phyloP scores from a whole-genome alignment of 2,113 vertebrate genomes.

The Kryptolebias marmoratus region DNA sequence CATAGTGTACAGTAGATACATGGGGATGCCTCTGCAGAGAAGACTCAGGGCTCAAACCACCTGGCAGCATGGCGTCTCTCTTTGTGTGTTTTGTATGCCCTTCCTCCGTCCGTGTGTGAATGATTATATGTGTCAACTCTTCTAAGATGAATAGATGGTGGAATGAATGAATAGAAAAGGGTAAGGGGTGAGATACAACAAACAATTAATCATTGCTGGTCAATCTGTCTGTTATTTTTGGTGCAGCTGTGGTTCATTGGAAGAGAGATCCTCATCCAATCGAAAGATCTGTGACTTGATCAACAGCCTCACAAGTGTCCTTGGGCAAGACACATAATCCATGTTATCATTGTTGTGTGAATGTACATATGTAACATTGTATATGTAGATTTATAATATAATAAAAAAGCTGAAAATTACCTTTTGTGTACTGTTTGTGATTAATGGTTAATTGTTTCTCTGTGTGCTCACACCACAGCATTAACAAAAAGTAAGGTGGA shows the following conservation, averaged over 20 bases:
- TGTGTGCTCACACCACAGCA: too few species aligned
- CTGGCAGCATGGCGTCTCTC: neutral
- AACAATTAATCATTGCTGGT: slow-evolving; percentile 6
- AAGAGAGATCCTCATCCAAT: neutral
- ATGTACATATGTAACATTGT: too few species aligned
- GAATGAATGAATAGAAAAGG: neutral
- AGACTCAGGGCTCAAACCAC: neutral
- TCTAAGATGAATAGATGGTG: slow-evolving; percentile 1
- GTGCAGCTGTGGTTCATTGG: neutral
- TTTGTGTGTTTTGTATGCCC: neutral
- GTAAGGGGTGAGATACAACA: slow-evolving; percentile 13
- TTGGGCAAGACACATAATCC: neutral
- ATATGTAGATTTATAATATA: too few species aligned
- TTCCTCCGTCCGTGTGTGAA: neutral
- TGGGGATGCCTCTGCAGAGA: neutral
- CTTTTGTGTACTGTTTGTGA: too few species aligned
- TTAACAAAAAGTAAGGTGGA: too few species aligned
- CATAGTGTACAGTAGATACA: slow-evolving; percentile 15
- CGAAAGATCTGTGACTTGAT: neutral
- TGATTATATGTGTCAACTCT: slow-evolving; percentile 1
- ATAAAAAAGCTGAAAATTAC: too few species aligned
- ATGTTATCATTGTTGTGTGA: neutral
- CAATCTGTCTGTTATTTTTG: slow-evolving; percentile 6
- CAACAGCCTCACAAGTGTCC: neutral
- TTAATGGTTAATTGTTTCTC: too few species aligned